Evolutionary conservation across 2,113 vertebrate species (phyloP).

Genomic region (Poeciliopsis prolifica): DNA sequence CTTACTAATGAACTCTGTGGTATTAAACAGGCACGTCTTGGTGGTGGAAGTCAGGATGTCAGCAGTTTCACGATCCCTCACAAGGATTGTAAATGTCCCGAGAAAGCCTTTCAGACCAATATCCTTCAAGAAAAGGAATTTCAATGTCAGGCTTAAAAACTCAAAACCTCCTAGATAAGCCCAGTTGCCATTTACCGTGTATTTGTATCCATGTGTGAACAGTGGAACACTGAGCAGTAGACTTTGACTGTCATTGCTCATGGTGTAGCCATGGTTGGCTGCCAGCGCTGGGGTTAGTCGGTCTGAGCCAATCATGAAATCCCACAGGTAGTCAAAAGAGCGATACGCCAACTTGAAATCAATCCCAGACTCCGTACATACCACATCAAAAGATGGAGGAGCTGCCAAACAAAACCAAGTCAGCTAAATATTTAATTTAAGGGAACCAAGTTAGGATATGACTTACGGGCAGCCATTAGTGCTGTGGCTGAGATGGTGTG

Average conservation of each 20-base stretch:
- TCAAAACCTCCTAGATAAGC: neutral
- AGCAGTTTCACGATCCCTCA: constrained; percentile 16
- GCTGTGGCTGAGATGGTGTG: constrained; percentile 10
- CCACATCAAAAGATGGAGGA: constrained; percentile 34
- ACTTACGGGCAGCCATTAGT: constrained; percentile 63
- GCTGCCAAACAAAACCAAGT: constrained; percentile 14
- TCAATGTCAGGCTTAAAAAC: neutral
- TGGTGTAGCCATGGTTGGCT: constrained; percentile 49
- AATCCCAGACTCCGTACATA: constrained; percentile 59
- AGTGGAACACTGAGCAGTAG: constrained; percentile 66
- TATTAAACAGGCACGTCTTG: constrained; percentile 61
- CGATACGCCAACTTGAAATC: constrained; percentile 50
- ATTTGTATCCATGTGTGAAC: constrained; percentile 60
- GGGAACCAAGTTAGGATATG: no score
- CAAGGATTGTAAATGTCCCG: constrained; percentile 58
- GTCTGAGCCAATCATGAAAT: constrained; percentile 30
- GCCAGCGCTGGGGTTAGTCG: constrained; percentile 67
- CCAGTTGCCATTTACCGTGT: constrained; percentile 46
- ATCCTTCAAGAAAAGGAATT: constrained; percentile 26
- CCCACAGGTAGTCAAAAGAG: constrained; percentile 62
- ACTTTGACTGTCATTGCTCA: constrained; percentile 57
- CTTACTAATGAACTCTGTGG: constrained; percentile 64
- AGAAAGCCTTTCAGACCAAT: constrained; percentile 55
- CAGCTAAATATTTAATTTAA: neutral
- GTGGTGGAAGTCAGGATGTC: constrained; percentile 5